phyloP scores from a whole-genome alignment of 2,113 vertebrate genomes.

The Erpornis zantholeuca region DNA sequence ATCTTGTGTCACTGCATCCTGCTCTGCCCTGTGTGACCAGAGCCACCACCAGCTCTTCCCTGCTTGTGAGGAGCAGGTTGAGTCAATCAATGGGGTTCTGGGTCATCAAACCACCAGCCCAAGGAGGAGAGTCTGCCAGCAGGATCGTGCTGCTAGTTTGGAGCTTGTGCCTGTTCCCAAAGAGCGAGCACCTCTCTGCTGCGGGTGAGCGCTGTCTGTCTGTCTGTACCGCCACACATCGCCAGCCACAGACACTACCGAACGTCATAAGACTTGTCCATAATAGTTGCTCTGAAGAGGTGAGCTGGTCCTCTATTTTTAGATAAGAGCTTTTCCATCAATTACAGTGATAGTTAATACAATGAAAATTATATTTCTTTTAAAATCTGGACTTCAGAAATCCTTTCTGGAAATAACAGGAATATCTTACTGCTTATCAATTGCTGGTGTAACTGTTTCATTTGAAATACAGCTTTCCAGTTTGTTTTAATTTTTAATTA shows the following conservation, averaged over 20 bases:
- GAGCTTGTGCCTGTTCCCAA: not conserved
- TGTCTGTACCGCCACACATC: fast-evolving
- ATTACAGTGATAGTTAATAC: not conserved
- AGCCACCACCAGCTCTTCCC: not conserved
- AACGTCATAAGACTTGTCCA: not conserved
- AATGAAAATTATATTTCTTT: not conserved
- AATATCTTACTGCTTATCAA: not conserved
- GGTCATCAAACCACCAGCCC: not conserved
- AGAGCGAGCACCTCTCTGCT: not conserved
- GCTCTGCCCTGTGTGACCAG: not conserved
- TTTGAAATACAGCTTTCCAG: not conserved
- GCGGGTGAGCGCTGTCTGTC: fast-evolving
- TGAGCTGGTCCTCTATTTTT: not conserved
- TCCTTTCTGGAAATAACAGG: not conserved
- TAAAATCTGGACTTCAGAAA: not conserved
- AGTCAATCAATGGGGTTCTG: not conserved
- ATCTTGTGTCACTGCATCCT: not conserved
- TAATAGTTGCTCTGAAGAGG: not conserved
- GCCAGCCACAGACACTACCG: not conserved
- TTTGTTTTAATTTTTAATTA: not conserved
- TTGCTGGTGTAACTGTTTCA: not conserved
- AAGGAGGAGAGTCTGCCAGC: not conserved
- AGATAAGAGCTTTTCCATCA: not conserved
- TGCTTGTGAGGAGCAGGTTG: not conserved
- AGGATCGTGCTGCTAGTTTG: not conserved